Evolutionary conservation across 1,140 invertebrate genomes (phyloP).

Genomic region (Gonioctena quinquepunctata): DNA sequence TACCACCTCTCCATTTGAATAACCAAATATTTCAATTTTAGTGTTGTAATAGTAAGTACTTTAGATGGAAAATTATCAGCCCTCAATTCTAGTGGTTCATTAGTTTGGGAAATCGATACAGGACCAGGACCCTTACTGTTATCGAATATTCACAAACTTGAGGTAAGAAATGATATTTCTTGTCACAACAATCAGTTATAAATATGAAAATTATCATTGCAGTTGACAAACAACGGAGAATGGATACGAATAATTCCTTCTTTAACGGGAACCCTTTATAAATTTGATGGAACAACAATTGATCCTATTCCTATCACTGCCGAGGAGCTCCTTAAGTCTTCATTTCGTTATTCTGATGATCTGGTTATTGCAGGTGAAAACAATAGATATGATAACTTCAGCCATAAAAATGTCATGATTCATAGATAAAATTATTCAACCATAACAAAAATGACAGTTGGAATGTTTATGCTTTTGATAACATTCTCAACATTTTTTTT

Average conservation of each 20-base stretch:
- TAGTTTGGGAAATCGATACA: constrained; percentile 77
- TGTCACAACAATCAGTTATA: neutral
- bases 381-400: too few species aligned
- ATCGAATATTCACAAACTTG: constrained; percentile 81
- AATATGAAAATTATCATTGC: constrained; percentile 34
- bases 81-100: constrained; percentile 71
- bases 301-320: constrained; percentile 85
- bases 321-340: constrained; percentile 81
- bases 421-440: too few species aligned
- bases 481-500: constrained; percentile 5
- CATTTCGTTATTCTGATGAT: constrained; percentile 83
- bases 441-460: too few species aligned
- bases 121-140: constrained; percentile 75
- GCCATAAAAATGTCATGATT: too few species aligned
- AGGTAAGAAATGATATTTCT: constrained; percentile 63
- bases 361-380: constrained; percentile 79
- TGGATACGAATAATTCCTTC: constrained; percentile 89
- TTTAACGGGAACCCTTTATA: constrained; percentile 85
- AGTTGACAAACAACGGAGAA: constrained; percentile 85
- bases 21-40: constrained; percentile 53
- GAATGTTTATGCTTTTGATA: neutral
- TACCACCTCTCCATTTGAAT: too few species aligned
- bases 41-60: constrained; percentile 82
- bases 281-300: constrained; percentile 86
- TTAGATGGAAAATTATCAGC: constrained; percentile 85